A percentile compares a stretch with the other conserved stretches of the same genome.
Conservation (phyloP, 2,797 vertebrate genomes). For the Phoebastria nigripes region DNA sequence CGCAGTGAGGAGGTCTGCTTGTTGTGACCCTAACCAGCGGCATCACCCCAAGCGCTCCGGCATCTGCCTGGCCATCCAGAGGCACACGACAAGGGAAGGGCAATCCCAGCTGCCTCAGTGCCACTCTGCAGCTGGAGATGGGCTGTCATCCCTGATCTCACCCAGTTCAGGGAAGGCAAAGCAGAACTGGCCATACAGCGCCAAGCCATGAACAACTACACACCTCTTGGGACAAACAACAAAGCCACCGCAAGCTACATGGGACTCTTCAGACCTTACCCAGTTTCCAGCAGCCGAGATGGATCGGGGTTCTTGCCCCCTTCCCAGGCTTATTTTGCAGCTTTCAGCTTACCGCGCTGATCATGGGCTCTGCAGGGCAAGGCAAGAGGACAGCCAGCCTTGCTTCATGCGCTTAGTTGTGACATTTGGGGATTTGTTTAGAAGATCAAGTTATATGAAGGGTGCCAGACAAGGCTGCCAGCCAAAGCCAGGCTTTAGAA, state of each 20-base stretch:
- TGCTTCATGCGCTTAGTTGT: not conserved
- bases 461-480: conserved; percentile 4
- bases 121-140: not conserved
- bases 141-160: accelerated
- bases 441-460: not conserved
- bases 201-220: not conserved
- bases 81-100: accelerated
- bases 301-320: not conserved
- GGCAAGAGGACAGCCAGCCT: not conserved
- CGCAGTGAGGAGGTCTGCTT: accelerated
- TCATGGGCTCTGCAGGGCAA: not conserved
- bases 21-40: not conserved
- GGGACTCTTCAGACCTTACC: not conserved
- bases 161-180: not conserved
- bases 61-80: accelerated
- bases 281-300: not conserved
- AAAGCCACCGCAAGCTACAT: not conserved
- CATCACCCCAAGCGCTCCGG: accelerated
- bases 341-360: not conserved
- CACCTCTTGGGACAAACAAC: not conserved
- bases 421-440: conserved; percentile 6
- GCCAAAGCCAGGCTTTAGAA: conserved; percentile 38
- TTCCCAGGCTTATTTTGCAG: not conserved
- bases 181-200: not conserved
- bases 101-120: not conserved